Base-by-base conservation (phyloP, 2,888 invertebrate species). In the Trissolcus brochymenae region DNA sequence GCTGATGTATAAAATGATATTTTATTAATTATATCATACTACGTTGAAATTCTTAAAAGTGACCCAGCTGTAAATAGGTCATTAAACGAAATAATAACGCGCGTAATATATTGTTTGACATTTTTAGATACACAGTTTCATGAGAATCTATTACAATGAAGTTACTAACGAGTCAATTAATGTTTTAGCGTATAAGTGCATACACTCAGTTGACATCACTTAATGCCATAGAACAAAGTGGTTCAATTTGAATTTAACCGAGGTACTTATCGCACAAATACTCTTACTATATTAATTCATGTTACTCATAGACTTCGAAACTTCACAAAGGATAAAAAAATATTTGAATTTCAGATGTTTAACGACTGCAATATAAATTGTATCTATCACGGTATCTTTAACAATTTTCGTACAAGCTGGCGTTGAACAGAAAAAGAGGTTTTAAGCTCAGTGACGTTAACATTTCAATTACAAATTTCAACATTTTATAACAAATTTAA, bases 161-260 rank as follows among this genome's bases (percentile, higher is more conserved):
- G n/a, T 43, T 7, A 16, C 57, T 57, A 66, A 57, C 51, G 41
- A 21, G 43, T 46, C n/a, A 66, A 66, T 66, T 57, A 66, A 35
- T 25, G 57, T 25, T 19, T 19, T 14, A 13, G 0, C 40, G 21
- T 57, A 25, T 25, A 66, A 57, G 57, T 41, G 40, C 16, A 41
- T 46, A 46, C 55, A 55, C 55, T 64, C 17, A 46, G 46, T 11
- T 46, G 56, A 54, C 35, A 57, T 46, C 54, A 46, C 54, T 60
- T 53, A 21, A 54, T 68, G 60, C 59, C 16, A 4, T 14, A 0
- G 50, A 40, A 60, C 14, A 41, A 59, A 68, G 60, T 60, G 56
- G 60, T 46, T 60, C 67, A 68, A 60, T 68, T 29, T 60, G 19
- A 60, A 68, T 67, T 56, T 57, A n/a, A 25, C n/a, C 55, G 29